Evolutionary conservation across 2,797 vertebrate genomes (phyloP), one percentile per base, ranked within the genome.

Genomic region (Falco novaeseelandiae): DNA sequence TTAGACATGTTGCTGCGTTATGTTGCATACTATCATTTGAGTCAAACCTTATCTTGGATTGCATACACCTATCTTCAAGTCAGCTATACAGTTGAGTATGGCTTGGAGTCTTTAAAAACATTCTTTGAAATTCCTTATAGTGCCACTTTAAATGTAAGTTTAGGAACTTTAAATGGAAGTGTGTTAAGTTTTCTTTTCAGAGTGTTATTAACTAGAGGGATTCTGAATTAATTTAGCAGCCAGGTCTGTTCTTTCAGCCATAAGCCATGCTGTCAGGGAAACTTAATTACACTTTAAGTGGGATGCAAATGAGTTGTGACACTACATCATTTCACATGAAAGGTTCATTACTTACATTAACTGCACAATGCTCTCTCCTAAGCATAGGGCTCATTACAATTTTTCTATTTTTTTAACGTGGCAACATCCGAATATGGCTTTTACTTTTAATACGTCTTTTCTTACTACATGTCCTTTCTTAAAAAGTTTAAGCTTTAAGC

Each of bases 221-320:
- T 97, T 98, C 96, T 97, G 97, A 96, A 98, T 98, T 98, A 98
- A 98, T 98, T 98, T 98, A 98, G 94, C 97, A 98, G 96, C 97
- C 97, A 97, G 98, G 97, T 98, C 97, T 98, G 97, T 98, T 98
- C 98, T 98, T 96, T 97, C 97, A 98, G 97, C 97, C 97, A 97
- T 98, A 98, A 98, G 98, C 98, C 94, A 94, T 94, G 97, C 98
- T 98, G 98, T 98, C 98, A 98, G 97, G 96, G 97, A 98, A 98
- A 98, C 97, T 98, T 98, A 98, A 98, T 98, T 98, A 98, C 97
- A 98, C 96, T 98, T 98, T 98, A 98, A 98, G 98, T 98, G 97
- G 97, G 97, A 98, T 98, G 98, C 97, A 98, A 98, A 98, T 98
- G 98, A 98, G 97, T 98, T 98, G 98, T 98, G 98, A 98, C 98